These are phyloP conservation scores for Corythaixoides concolor DNA, from an alignment of 2,113 vertebrate species.

Conservation along the genomic window DNA sequence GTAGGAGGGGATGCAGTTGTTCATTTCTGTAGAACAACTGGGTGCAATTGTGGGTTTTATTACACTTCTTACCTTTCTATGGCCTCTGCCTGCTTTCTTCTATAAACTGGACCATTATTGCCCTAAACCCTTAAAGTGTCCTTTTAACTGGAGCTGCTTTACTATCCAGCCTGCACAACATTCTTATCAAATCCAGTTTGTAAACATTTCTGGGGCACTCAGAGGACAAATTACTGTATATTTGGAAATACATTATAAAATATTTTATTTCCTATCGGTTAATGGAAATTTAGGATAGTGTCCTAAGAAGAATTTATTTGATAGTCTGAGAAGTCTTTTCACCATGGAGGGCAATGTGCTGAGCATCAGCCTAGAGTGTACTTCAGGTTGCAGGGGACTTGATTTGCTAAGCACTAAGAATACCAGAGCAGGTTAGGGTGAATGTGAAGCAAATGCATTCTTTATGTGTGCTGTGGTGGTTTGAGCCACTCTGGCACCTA, in stretches of 20 bases:
- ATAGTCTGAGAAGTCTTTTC: constrained; percentile 56
- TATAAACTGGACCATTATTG: constrained; percentile 57
- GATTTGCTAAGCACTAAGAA: background rate
- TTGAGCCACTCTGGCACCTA: too few relatives aligned
- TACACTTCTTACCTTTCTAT: constrained; percentile 44
- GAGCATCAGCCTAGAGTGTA: background rate
- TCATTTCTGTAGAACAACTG: constrained; percentile 55
- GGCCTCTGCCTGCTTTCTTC: background rate
- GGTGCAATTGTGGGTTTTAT: constrained; percentile 62
- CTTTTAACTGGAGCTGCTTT: constrained; percentile 56
- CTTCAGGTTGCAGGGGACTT: background rate
- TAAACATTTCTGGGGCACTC: constrained; percentile 60
- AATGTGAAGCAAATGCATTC: background rate
- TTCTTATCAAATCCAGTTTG: constrained; percentile 54
- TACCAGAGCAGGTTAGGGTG: background rate
- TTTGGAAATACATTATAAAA: constrained; percentile 66
- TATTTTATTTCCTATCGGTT: constrained; percentile 51
- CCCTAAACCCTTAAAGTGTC: constrained; percentile 42
- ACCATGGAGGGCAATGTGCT: background rate
- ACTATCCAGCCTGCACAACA: background rate
- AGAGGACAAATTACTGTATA: constrained; percentile 60
- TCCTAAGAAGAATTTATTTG: constrained; percentile 62
- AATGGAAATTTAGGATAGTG: constrained; percentile 55
- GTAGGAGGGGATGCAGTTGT: constrained; percentile 25
- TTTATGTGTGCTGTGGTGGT: too few relatives aligned